Evolutionary conservation across 2,888 invertebrate genomes (phyloP).

Genomic region (Ptychoptera albimana): DNA sequence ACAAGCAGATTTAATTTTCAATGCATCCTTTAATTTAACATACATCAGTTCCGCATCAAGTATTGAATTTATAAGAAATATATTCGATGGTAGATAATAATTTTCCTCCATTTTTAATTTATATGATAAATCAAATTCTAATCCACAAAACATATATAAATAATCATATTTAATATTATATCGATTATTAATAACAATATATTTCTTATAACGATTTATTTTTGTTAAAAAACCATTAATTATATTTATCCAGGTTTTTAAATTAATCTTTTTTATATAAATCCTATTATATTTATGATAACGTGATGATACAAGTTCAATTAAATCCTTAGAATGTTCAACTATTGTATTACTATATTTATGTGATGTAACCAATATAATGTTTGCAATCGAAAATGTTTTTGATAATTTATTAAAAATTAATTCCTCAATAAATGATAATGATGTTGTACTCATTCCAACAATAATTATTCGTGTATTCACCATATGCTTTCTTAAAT

Average conservation of each 20-base stretch:
- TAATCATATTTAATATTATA: constrained; percentile 34
- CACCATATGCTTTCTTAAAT: constrained; percentile 34
- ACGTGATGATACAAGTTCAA: constrained; percentile 12
- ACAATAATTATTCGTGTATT: constrained; percentile 40
- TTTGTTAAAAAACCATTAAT: constrained; percentile 39
- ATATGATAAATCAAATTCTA: constrained; percentile 38
- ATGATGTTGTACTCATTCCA: constrained; percentile 43
- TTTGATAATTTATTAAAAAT: constrained; percentile 33
- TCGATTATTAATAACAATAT: constrained; percentile 34
- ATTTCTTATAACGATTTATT: constrained; percentile 43
- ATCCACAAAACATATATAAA: constrained; percentile 38
- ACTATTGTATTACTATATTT: constrained; percentile 28
- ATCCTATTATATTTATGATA: constrained; percentile 29
- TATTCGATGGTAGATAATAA: constrained; percentile 36
- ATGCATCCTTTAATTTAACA: constrained; percentile 13
- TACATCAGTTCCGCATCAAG: constrained; percentile 29
- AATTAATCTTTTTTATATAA: constrained; percentile 39
- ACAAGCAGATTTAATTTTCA: constrained; percentile 16
- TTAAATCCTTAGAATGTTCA: constrained; percentile 7
- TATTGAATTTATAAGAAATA: constrained; percentile 43
- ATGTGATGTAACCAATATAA: constrained; percentile 51
- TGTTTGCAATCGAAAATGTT: constrained; percentile 45
- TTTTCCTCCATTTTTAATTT: constrained; percentile 8
- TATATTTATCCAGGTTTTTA: constrained; percentile 47
- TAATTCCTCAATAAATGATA: constrained; percentile 42